Percentiles rank a stretch among this genome's conserved stretches.
phyloP scores from a whole-genome alignment of 1,140 invertebrate species.

The Globodera rostochiensis region DNA sequence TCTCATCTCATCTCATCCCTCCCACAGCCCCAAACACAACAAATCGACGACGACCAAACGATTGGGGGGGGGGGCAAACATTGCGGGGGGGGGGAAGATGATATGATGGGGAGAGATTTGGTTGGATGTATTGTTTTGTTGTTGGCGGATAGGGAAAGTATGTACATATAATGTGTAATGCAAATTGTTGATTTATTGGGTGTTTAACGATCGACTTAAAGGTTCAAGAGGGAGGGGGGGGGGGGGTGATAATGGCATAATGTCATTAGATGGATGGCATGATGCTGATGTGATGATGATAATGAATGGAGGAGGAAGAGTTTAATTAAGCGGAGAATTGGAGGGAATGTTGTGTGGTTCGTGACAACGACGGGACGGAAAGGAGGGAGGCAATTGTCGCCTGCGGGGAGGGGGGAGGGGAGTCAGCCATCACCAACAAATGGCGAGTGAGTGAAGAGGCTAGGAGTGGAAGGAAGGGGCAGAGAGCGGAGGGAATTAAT shows the following conservation, averaged over 20 bases:
- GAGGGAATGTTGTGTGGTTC: background rate
- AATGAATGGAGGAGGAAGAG: conserved; percentile 6
- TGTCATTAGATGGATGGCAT: background rate
- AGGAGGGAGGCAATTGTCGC: conserved; percentile 2
- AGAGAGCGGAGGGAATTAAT: conserved; percentile 2
- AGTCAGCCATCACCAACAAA: background rate
- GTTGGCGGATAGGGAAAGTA: background rate
- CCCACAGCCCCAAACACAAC: background rate
- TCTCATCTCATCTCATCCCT: too few relatives aligned
- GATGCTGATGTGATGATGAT: background rate
- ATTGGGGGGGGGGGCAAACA: conserved; percentile 9
- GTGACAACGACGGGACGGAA: conserved; percentile 1
- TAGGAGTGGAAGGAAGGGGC: background rate
- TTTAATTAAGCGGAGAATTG: conserved; percentile 4
- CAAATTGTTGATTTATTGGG: background rate
- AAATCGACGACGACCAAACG: background rate
- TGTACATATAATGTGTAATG: background rate
- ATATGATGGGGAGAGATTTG: background rate
- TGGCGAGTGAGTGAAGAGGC: background rate
- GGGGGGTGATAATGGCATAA: background rate
- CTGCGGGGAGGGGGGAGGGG: background rate
- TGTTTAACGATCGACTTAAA: too few relatives aligned
- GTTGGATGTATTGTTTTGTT: background rate
- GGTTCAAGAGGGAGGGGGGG: background rate
- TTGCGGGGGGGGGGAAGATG: background rate